phyloP scores from a whole-genome alignment of 1,140 invertebrate species.

The Drosophila kurseongensis region DNA sequence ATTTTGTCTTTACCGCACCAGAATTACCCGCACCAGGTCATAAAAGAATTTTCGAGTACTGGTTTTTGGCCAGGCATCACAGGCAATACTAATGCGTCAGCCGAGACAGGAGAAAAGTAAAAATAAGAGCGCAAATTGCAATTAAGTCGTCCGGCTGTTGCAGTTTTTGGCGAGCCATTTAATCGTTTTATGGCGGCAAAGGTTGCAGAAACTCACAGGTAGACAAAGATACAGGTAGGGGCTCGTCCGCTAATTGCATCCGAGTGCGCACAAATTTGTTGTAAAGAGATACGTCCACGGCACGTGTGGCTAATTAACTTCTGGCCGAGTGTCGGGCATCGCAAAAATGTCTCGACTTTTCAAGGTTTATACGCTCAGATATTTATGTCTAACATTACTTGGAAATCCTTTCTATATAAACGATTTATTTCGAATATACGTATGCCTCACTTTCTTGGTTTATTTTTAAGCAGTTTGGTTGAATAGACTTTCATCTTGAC shows the following conservation, averaged over 20 bases:
- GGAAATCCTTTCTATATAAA: conserved; percentile 33
- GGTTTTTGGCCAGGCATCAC: conserved; percentile 1
- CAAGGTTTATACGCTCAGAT: conserved; percentile 17
- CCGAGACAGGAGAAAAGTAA: conserved; percentile 2
- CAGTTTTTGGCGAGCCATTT: conserved; percentile 29
- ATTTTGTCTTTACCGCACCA: not conserved
- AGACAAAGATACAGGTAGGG: conserved; percentile 19
- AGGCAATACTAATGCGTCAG: conserved; percentile 31
- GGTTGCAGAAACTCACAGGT: conserved; percentile 11
- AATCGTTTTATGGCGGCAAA: conserved; percentile 31
- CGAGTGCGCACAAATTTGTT: conserved; percentile 31
- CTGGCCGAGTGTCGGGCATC: conserved; percentile 15
- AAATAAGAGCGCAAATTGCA: conserved; percentile 27
- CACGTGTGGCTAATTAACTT: conserved; percentile 52
- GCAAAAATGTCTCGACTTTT: conserved; percentile 19
- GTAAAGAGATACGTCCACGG: conserved; percentile 22
- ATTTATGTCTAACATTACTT: conserved; percentile 28
- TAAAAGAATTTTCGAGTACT: conserved; percentile 12
- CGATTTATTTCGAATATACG: not conserved
- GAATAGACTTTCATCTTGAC: conserved; percentile 54
- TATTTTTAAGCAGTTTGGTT: conserved; percentile 39
- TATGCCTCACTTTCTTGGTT: conserved; percentile 6
- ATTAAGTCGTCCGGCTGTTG: conserved; percentile 27
- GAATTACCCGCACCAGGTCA: conserved; percentile 26
- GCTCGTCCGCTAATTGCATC: conserved; percentile 33